phyloP scores from a whole-genome alignment of 1,140 invertebrate species.

The Trachelipus rathkii region DNA sequence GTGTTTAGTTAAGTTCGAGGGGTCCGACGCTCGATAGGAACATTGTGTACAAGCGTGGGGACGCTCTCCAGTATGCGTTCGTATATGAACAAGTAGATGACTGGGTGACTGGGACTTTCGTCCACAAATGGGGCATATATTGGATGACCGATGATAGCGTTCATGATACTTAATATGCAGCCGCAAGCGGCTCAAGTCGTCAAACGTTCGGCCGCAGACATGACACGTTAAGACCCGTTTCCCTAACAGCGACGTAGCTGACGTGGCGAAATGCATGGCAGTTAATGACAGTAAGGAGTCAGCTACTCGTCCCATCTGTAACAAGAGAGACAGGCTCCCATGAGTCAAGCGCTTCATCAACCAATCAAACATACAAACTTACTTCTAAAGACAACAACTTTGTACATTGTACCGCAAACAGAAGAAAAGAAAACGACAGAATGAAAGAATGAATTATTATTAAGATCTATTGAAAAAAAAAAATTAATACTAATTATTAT shows the following conservation, averaged over 20 bases:
- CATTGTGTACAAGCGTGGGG: constrained; percentile 47
- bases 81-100: constrained; percentile 53
- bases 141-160: constrained; percentile 21
- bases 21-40: constrained; percentile 23
- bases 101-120: constrained; percentile 43
- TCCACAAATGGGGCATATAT: constrained; percentile 26
- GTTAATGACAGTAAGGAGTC: neutral
- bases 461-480: no score
- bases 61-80: constrained; percentile 52
- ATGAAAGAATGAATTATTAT: no score
- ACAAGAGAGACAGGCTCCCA: neutral
- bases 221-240: constrained; percentile 13
- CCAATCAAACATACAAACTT: no score
- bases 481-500: no score
- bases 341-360: neutral
- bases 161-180: constrained; percentile 26
- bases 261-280: neutral
- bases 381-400: no score
- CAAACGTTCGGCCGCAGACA: constrained; percentile 21
- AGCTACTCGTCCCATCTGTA: neutral
- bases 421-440: no score
- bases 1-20: constrained; percentile 29
- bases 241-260: neutral
- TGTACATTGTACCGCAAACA: no score
- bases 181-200: constrained; percentile 23